Percentiles rank a stretch among this genome's conserved stretches.
phyloP scores from a whole-genome alignment of 2,888 invertebrate genomes.

The Cryptocephalus primarius region DNA sequence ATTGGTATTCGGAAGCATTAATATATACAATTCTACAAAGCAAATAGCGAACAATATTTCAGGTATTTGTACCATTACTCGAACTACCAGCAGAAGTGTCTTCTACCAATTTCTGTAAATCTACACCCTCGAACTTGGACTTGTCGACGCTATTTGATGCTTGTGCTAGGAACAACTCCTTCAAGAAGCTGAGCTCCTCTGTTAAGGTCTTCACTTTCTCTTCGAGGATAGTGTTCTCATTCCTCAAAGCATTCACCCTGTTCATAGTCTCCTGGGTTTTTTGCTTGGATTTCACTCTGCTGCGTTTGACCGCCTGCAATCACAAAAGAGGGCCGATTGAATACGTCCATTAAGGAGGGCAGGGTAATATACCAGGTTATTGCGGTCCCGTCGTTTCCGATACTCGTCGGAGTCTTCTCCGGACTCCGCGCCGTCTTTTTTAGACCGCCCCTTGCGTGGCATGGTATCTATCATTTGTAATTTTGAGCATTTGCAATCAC shows the following conservation, averaged over 20 bases:
- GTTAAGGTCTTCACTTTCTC: slow-evolving; percentile 73
- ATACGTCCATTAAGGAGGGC: too few species aligned
- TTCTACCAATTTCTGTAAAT: slow-evolving; percentile 46
- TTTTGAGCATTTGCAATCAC: slow-evolving; percentile 1
- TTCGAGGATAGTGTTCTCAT: slow-evolving; percentile 68
- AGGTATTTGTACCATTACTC: slow-evolving; percentile 7
- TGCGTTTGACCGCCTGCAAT: slow-evolving; percentile 68
- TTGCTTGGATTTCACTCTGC: slow-evolving; percentile 66
- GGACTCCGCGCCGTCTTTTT: slow-evolving; percentile 44
- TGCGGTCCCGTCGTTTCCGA: slow-evolving; percentile 60
- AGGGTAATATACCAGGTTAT: slow-evolving; percentile 52
- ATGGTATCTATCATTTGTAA: slow-evolving; percentile 10
- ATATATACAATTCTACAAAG: too few species aligned
- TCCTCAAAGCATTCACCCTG: slow-evolving; percentile 61
- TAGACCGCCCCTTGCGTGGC: slow-evolving; percentile 27
- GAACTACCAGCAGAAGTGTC: slow-evolving; percentile 32
- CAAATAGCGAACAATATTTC: neutral
- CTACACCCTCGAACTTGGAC: slow-evolving; percentile 45
- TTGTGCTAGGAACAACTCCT: slow-evolving; percentile 71
- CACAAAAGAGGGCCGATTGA: neutral
- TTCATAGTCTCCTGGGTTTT: slow-evolving; percentile 67
- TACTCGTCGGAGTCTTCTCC: slow-evolving; percentile 60
- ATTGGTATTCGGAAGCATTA: too few species aligned
- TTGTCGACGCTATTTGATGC: slow-evolving; percentile 50
- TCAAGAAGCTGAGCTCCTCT: slow-evolving; percentile 68